Evolutionary conservation across 2,797 vertebrate genomes (phyloP), one percentile per base, ranked within the genome.

Genomic region (Sardinella longiceps): DNA sequence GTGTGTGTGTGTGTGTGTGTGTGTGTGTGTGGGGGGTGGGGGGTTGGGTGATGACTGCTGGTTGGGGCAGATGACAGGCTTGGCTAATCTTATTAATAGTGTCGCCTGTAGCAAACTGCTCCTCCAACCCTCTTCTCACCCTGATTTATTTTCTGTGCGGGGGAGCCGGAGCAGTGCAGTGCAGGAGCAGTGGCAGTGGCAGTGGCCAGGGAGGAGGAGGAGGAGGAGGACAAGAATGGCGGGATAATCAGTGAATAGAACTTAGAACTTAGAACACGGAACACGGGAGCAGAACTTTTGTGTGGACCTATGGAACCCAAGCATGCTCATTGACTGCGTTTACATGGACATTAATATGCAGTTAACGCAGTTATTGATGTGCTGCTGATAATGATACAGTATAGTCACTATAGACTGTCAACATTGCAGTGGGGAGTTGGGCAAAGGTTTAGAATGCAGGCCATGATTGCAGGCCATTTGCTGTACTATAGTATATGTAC

Each of bases 61-160:
- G 43, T 30, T 25, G 50, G 81, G 50, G 28, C 30, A 33, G 81
- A 51, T n/a, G 37, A 80, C 77, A n/a, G 80, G 30, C 25, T 15
- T 7, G 25, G 43, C 14, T 82, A 82, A 43, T 82, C 53, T n/a
- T 66, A 33, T 66, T 83, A 45, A 66, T 60, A 66, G 23, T n/a
- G 43, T 23, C 25, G 28, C 37, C 45, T 48, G 28, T 81, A 30
- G 80, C 80, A n/a, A 23, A 37, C 37, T 60, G 53, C 39, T 50
- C 48, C 48, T 25, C 45, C 48, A 82, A 5, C 33, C 48, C 48
- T 20, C 25, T 82, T 37, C n/a, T 39, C 4, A 43, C 5, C 33
- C n/a, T 46, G 63, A 70, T 14, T 70, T 37, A 12, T 70, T 70
- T 33, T 70, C 63, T 70, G 28, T 14, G 12, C 2, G 28, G 5